Base-by-base conservation (phyloP, 2,888 invertebrate genomes). In the Ypsolopha sequella region DNA sequence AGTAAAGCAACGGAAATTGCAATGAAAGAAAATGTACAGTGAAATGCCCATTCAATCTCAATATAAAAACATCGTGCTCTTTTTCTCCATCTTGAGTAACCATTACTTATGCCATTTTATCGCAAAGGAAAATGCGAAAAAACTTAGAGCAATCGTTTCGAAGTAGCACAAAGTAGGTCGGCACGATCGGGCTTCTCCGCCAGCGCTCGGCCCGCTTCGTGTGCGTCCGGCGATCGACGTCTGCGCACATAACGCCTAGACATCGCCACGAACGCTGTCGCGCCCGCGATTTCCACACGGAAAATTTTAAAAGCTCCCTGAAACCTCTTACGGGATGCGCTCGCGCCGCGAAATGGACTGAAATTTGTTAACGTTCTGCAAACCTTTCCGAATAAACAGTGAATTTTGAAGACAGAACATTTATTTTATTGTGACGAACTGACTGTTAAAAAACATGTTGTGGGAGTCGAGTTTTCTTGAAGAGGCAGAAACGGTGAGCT, bases 111-210 rank as follows among this genome's bases (percentile, higher is more conserved):
- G 39, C 69, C 69, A 75, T 77, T 82, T 82, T 78, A 79, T 76
- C 73, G 81, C 82, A 85, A 85, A 85, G 82, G 84, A 84, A 85
- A 85, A 84, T 80, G 74, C 64, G 70, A 79, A 80, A 82, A 79
- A 77, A 80, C 70, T 70, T 71, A 69, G 74, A 69, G 77, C 76
- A 66, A 73, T 53, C 76, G 74, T 73, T 80, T 76, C 78, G 71
- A 76, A 73, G 80, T 78, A 73, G 73, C 64, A 67, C 75, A 69
- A 86, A 79, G 82, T 85, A 74, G 86, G 85, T 85, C 76, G 74
- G 64, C 54, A 54, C 63, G 69, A 56, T 76, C 85, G 85, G 78
- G 57, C 64, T 61, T 57, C 65, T 67, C 80, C 85, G 85, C 59
- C 55, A 54, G 38, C 52, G 56, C 41, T 79, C 84, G 82, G 71